Evolutionary conservation across 2,888 invertebrate species (phyloP), one percentile per base, ranked within the genome.

Genomic region (Agrochola macilenta): DNA sequence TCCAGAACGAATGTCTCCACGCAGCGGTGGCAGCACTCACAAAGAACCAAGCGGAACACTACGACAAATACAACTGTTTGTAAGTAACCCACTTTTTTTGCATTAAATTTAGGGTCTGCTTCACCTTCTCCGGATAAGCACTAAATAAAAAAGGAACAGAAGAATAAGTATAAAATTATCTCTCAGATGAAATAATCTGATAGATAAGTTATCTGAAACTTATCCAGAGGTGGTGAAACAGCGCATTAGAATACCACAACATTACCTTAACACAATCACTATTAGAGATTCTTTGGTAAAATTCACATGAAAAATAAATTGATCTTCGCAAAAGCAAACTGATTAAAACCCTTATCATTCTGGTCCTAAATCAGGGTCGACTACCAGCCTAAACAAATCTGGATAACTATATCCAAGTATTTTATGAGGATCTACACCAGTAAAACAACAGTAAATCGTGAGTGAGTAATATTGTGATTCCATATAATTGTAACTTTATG

Each of bases 1-100:
- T 77, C 1, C 95, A 97, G 97, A 97, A 97, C 89, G 97, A 97
- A 81, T 97, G 97, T 88, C 97, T 98, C 57, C 98, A 98, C 90
- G 96, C 97, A 57, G 98, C 98, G 1, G 97, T 98, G 83, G 96
- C 97, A 76, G 97, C 98, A n/a, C 93, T 98, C 74, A 97, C 98
- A 66, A 97, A 97, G 88, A 97, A 97, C 93, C 97, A 98, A 92
- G 96, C 97, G 2, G 97, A 97, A 87, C 94, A 95, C 82, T 96
- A 97, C 84, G 95, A 96, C 89, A 97, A 94, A 93, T 97, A 97
- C 90, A 94, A 96, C 87, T 97, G 97, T 92, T 93, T 97, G 97
- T 97, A 93, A 97, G 97, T 97, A 69, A 95, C 26, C 35, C 4
- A 35, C 54, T 9, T 54, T 46, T 3, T 49, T 26, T 0, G 1